These are phyloP conservation scores for Brachyopa scutellaris DNA, from an alignment of 2,888 invertebrate genomes.

Conservation along the genomic window DNA sequence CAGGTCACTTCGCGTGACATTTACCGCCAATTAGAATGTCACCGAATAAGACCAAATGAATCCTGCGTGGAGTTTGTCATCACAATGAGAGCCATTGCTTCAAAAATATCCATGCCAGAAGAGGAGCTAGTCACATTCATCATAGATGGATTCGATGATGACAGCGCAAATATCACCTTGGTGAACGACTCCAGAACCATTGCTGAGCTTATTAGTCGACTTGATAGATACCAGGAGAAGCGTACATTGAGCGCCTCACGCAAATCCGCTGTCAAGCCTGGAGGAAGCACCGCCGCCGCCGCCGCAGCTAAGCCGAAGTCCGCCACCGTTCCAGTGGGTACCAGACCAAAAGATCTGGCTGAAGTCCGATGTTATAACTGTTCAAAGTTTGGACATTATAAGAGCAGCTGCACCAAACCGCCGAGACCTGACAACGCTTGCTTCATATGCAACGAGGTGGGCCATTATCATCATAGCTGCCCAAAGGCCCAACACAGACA, in stretches of 20 bases:
- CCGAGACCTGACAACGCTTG: constrained; percentile 10
- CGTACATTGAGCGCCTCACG: not conserved
- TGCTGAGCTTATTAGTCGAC: constrained; percentile 2
- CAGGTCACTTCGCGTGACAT: constrained; percentile 23
- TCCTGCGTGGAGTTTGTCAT: constrained; percentile 31
- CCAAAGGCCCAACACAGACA: constrained; percentile 28
- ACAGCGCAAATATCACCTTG: constrained; percentile 9
- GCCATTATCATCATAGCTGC: constrained; percentile 10
- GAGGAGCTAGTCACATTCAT: constrained; percentile 19
- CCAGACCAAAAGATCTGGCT: not conserved
- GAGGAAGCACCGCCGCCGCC: not conserved
- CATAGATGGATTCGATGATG: constrained; percentile 28
- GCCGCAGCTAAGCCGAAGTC: constrained; percentile 10
- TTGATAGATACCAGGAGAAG: constrained; percentile 34
- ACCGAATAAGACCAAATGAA: constrained; percentile 1
- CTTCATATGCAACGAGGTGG: constrained; percentile 25
- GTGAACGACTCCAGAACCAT: constrained; percentile 21
- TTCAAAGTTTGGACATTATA: constrained; percentile 38
- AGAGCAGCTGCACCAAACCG: constrained; percentile 33
- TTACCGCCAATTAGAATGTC: constrained; percentile 13
- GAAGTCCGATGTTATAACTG: constrained; percentile 45
- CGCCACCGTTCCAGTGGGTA: not conserved
- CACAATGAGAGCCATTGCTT: constrained; percentile 16
- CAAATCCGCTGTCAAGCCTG: not conserved
- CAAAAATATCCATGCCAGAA: constrained; percentile 31